phyloP scores from a whole-genome alignment of 2,797 vertebrate species.

The Takifugu rubripes region DNA sequence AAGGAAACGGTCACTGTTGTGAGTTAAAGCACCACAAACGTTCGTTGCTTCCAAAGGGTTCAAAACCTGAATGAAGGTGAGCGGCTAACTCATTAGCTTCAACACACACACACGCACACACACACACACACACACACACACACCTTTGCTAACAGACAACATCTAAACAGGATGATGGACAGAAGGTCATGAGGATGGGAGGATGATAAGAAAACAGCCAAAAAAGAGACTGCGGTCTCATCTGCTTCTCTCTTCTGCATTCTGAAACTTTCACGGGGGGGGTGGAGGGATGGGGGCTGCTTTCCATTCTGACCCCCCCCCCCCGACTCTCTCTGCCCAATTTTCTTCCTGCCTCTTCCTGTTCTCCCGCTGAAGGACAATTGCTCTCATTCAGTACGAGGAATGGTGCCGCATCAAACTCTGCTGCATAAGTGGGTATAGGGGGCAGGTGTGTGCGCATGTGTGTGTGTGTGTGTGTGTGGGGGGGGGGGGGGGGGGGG shows the following conservation, averaged over 20 bases:
- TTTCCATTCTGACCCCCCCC: no score
- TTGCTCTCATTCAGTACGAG: conserved; percentile 57
- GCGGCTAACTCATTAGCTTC: no score
- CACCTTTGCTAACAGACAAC: conserved; percentile 47
- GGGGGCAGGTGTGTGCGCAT: not conserved
- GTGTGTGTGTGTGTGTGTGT: not conserved
- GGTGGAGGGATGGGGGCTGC: conserved; percentile 12
- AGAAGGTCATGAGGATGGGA: conserved; percentile 21
- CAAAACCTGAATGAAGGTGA: no score
- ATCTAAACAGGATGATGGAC: conserved; percentile 38
- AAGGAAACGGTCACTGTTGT: no score
- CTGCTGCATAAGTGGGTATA: conserved; percentile 44
- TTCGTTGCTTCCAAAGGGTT: no score
- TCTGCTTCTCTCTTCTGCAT: conserved; percentile 9
- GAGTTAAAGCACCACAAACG: no score
- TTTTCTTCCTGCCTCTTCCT: conserved; percentile 30
- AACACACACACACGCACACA: conserved; percentile 11
- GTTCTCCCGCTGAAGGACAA: conserved; percentile 52
- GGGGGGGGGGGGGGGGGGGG: not conserved
- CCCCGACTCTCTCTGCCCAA: conserved; percentile 25
- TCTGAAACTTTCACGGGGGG: conserved; percentile 25
- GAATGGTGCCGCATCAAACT: conserved; percentile 60
- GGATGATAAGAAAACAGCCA: conserved; percentile 16
- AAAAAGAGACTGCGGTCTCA: conserved; percentile 18
- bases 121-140: conserved; percentile 11